Conservation (phyloP, 2,113 vertebrate genomes). For the Peucedramus taeniatus region DNA sequence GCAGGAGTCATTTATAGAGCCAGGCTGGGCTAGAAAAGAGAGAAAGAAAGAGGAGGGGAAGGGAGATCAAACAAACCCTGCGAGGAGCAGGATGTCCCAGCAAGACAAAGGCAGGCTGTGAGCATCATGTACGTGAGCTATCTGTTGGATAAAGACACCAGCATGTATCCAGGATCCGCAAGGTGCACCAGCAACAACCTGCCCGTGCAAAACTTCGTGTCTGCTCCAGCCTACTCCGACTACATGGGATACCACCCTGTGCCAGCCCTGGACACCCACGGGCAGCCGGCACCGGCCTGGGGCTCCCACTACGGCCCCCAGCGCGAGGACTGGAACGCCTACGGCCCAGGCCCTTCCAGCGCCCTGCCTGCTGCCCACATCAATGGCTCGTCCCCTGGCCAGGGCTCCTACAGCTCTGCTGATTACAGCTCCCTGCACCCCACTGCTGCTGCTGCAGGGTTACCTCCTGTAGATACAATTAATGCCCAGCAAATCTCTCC, state of each 20-base stretch:
- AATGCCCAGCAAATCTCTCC: constrained; percentile 76
- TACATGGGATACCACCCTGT: constrained; percentile 85
- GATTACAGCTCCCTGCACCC: constrained; percentile 82
- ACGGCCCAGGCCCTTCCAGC: constrained; percentile 80
- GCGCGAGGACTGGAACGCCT: constrained; percentile 83
- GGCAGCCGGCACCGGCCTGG: constrained; percentile 79
- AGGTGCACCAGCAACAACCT: constrained; percentile 78
- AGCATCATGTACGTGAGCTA: constrained; percentile 88
- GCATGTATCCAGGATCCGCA: constrained; percentile 89
- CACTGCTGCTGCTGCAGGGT: background rate
- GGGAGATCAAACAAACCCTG: constrained; percentile 48
- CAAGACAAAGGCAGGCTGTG: constrained; percentile 63
- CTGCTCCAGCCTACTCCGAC: constrained; percentile 84
- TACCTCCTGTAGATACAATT: constrained; percentile 71
- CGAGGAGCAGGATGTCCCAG: constrained; percentile 80
- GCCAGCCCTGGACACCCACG: constrained; percentile 81
- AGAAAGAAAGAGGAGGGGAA: constrained; percentile 64
- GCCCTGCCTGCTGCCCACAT: constrained; percentile 68
- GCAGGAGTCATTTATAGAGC: constrained; percentile 77
- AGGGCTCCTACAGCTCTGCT: constrained; percentile 79
- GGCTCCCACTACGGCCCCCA: constrained; percentile 78
- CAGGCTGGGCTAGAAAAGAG: constrained; percentile 64
- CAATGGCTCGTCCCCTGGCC: constrained; percentile 80
- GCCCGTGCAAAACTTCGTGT: constrained; percentile 85
- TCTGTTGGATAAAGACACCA: constrained; percentile 87